Evolutionary conservation across 53 echinoderm and acorn worm genomes (phyloP), one percentile per base, ranked within the genome.

Genomic region (Pentamera pediparva): DNA sequence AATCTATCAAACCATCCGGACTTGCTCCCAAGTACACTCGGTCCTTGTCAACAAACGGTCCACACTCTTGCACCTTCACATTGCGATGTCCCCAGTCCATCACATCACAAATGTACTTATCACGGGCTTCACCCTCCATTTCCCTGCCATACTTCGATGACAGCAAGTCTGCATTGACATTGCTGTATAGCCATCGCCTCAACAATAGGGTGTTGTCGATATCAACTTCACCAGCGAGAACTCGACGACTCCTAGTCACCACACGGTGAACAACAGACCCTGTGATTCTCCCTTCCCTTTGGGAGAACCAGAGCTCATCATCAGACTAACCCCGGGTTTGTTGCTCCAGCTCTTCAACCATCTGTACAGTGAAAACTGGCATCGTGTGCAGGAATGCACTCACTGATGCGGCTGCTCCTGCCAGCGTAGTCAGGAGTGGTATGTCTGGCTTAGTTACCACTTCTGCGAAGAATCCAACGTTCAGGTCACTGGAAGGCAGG

Each of bases 61-160:
- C 59, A 30, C 59, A 6, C 3, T 59, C 59, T 9, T 59, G 4
- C 9, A 59, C 59, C 59, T 27, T 4, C 2, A n/a, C n/a, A n/a
- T n/a, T n/a, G n/a, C n/a, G n/a, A n/a, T n/a, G n/a, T n/a, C n/a
- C n/a, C n/a, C n/a, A 59, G 5, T 4, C 29, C 25, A 26, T 59
- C 59, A 59, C 29, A 5, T 4, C 26, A 3, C 15, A 35, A 2
- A 6, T 63, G n/a, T 36, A 63, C 58, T 20, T 58, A 4, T 58
- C 58, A n/a, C 24, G 3, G 3, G 50, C 50, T 50, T 50, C 50
- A 3, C 59, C 25, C 31, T 59, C 59, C 65, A 65, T 65, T 38
- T 65, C 65, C 11, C 65, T 18, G 12, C 65, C 65, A 65, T 65
- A 65, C 50, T 63, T 63, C 20, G 37, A 15, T 1, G 64, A n/a